Conservation (phyloP, 2,113 vertebrate species). For the Nannospalax galili region DNA sequence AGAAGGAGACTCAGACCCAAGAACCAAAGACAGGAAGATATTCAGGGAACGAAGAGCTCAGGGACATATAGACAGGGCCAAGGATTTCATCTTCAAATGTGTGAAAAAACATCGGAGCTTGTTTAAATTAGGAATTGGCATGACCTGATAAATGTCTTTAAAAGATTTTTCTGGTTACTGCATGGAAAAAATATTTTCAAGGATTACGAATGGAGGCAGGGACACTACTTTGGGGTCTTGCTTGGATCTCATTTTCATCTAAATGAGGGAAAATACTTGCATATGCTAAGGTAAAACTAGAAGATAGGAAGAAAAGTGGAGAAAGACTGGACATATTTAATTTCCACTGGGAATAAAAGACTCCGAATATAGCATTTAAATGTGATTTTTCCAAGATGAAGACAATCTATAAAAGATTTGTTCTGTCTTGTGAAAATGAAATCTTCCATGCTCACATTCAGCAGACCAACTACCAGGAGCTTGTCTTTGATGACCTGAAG, state of each 20-base stretch:
- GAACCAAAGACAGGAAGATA: not conserved
- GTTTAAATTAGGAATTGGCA: not conserved
- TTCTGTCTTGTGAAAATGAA: not conserved
- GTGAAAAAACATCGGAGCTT: not conserved
- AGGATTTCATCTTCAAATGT: not conserved
- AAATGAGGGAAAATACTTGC: not conserved
- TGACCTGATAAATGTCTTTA: not conserved
- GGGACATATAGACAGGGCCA: not conserved
- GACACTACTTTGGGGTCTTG: not conserved
- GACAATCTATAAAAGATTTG: not conserved
- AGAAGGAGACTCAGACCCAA: not conserved
- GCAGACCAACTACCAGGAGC: not conserved
- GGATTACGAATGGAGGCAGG: not conserved
- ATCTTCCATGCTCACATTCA: not conserved
- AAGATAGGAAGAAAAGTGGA: not conserved
- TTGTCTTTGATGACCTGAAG: not conserved
- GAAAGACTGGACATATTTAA: not conserved
- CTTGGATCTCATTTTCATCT: not conserved
- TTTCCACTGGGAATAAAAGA: not conserved
- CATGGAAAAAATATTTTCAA: not conserved
- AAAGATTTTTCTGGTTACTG: not conserved
- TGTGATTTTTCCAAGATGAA: conserved; percentile 16
- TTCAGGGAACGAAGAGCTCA: not conserved
- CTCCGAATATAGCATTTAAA: not conserved
- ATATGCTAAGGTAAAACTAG: not conserved